Conservation (phyloP, 2,113 vertebrate species). For the Cynocephalus volans region DNA sequence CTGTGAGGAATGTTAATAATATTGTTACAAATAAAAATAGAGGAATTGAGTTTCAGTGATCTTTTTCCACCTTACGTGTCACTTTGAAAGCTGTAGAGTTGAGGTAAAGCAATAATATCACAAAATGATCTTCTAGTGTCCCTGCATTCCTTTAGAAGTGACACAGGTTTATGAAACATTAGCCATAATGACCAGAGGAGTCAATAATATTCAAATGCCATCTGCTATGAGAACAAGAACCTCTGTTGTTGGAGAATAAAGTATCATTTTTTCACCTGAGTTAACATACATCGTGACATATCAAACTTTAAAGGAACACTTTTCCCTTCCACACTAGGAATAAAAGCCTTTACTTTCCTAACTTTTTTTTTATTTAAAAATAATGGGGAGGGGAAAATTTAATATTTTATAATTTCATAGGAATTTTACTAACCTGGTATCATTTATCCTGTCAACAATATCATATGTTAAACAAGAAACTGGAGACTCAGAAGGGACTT, state of each 20-base stretch:
- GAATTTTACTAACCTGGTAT: not conserved
- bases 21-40: not conserved
- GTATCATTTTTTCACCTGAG: not conserved
- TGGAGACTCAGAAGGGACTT: not conserved
- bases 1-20: slow-evolving; percentile 56
- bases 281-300: not conserved
- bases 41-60: slow-evolving; percentile 23
- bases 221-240: not conserved
- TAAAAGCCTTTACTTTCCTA: not conserved
- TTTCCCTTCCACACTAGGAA: not conserved
- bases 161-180: not conserved
- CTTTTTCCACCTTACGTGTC: not conserved
- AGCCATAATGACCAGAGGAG: not conserved
- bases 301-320: not conserved
- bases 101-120: not conserved
- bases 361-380: not conserved
- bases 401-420: not conserved
- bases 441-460: not conserved
- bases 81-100: not conserved
- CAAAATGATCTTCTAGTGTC: not conserved
- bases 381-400: not conserved
- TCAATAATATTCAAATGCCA: not conserved
- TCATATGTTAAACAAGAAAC: not conserved
- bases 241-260: not conserved
- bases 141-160: not conserved